Percentiles rank a stretch among this genome's conserved stretches.
Evolutionary conservation across 2,797 vertebrate species (phyloP).

Genomic region (Coccyzus lansbergi): DNA sequence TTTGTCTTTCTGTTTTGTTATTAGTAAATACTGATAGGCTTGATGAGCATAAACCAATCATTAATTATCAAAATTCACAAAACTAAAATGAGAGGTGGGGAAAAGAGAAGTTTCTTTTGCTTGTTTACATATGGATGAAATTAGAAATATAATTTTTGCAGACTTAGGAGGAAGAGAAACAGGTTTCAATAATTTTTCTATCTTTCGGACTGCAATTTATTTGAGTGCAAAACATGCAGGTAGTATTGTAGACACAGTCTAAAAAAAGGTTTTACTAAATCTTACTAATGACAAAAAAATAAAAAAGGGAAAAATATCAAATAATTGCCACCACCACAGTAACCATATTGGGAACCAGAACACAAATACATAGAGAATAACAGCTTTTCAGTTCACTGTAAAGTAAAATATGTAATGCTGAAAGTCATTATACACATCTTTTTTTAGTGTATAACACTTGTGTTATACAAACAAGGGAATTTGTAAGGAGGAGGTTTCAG

Average conservation of each 20-base stretch:
- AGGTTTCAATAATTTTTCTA: too few species aligned
- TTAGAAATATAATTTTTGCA: not conserved
- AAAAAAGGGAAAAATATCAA: not conserved
- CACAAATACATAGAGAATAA: not conserved
- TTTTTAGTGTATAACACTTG: conserved; percentile 47
- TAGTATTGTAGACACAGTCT: not conserved
- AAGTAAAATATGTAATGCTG: conserved; percentile 16
- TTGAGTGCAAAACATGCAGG: not conserved
- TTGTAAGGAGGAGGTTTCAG: conserved; percentile 67
- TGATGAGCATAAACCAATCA: not conserved
- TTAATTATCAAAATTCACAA: not conserved
- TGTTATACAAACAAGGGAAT: conserved; percentile 73
- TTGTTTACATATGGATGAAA: not conserved
- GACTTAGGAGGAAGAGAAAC: too few species aligned
- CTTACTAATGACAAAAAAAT: not conserved
- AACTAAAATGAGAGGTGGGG: accelerated
- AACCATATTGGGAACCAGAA: not conserved
- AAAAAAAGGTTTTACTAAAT: not conserved
- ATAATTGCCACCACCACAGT: accelerated
- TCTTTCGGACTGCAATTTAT: not conserved
- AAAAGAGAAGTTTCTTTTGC: accelerated
- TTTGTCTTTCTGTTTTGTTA: not conserved
- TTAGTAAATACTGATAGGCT: not conserved
- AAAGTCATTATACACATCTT: conserved; percentile 15
- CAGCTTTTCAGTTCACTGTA: conserved; percentile 21